These are phyloP conservation scores for Yoshiicerus persimilis DNA, from an alignment of 1,140 invertebrate genomes.

Conservation along the genomic window DNA sequence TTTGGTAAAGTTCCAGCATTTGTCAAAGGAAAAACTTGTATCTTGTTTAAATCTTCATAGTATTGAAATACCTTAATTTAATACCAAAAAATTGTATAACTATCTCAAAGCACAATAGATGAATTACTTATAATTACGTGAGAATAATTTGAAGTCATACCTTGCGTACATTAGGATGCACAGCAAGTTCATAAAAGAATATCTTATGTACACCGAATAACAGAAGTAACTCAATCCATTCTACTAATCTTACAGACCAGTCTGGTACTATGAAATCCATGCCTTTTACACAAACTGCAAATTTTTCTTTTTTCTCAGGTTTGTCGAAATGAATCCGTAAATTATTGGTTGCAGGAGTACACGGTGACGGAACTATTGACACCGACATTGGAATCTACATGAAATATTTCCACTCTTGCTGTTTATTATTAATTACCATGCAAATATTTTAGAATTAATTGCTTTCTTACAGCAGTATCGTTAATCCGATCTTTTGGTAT, in stretches of 20 bases:
- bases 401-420: too few species aligned
- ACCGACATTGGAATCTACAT: slow-evolving; percentile 27
- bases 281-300: slow-evolving; percentile 63
- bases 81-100: background rate
- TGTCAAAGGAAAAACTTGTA: slow-evolving; percentile 56
- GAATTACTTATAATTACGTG: too few species aligned
- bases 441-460: background rate
- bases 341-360: slow-evolving; percentile 30
- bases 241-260: slow-evolving; percentile 55
- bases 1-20: slow-evolving; percentile 60
- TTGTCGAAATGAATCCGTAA: slow-evolving; percentile 45
- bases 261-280: slow-evolving; percentile 59
- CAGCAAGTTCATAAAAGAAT: slow-evolving; percentile 59
- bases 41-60: slow-evolving; percentile 53
- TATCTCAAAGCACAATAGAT: too few species aligned
- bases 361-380: background rate
- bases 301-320: slow-evolving; percentile 52
- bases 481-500: background rate
- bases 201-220: slow-evolving; percentile 60
- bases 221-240: slow-evolving; percentile 60
- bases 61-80: slow-evolving; percentile 54
- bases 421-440: background rate
- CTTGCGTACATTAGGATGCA: slow-evolving; percentile 58
- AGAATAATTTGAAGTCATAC: background rate
- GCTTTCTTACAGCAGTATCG: background rate